A percentile compares a stretch with the other conserved stretches of the same genome.
Evolutionary conservation across 2,113 vertebrate species (phyloP).

Genomic region (Calypte anna): DNA sequence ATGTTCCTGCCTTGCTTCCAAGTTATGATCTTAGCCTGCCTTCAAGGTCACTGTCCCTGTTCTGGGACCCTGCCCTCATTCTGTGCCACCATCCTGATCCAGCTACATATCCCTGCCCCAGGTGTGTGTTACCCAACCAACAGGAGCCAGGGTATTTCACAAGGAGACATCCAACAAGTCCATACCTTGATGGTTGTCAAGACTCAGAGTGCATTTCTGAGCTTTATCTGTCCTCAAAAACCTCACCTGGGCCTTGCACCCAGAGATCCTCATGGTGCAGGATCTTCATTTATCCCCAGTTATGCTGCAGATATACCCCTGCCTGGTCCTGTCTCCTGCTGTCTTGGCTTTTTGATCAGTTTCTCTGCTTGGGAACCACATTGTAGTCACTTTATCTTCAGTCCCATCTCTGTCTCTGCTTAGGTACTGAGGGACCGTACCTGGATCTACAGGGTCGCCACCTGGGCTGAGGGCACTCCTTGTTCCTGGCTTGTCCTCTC

Average conservation of each 20-base stretch:
- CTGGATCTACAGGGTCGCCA: rapidly evolving
- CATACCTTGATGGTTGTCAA: not conserved
- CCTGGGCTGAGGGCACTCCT: not conserved
- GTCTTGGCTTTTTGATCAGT: not conserved
- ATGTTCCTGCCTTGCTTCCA: not conserved
- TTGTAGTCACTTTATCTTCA: not conserved
- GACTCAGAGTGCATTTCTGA: not conserved
- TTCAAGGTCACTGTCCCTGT: not conserved
- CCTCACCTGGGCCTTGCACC: not conserved
- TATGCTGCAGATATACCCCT: not conserved
- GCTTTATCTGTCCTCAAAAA: not conserved
- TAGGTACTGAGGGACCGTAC: not conserved
- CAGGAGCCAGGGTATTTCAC: not conserved
- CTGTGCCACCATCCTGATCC: not conserved
- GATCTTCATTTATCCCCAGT: not conserved
- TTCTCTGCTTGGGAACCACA: not conserved
- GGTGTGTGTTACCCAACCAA: not conserved
- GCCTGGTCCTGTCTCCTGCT: not conserved
- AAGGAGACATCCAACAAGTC: not conserved
- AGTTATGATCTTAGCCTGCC: not conserved
- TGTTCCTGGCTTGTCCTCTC: not conserved
- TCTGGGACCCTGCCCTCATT: not conserved
- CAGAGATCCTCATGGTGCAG: not conserved
- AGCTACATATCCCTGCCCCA: not conserved
- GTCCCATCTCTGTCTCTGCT: not conserved